phyloP scores from a whole-genome alignment of 2,113 vertebrate genomes.

The Struthio camelus region DNA sequence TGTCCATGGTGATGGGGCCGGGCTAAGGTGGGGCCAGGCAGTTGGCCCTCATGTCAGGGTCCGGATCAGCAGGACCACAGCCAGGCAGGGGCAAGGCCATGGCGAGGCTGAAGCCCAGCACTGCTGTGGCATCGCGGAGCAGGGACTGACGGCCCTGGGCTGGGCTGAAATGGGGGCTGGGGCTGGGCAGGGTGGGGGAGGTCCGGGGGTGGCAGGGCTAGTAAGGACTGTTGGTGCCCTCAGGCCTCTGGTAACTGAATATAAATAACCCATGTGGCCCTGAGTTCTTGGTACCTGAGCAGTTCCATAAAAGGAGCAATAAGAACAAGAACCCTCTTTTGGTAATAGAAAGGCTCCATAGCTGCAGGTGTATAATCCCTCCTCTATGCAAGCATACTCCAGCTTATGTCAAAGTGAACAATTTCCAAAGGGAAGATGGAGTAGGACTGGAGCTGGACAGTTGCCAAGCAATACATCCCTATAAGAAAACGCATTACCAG shows the following conservation, averaged over 20 bases:
- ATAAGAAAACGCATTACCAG: background rate
- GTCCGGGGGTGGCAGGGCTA: background rate
- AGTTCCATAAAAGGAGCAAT: background rate
- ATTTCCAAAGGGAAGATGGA: background rate
- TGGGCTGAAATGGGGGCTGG: too few relatives aligned
- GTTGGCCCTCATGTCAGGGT: too few relatives aligned
- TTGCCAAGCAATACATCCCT: background rate
- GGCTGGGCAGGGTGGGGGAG: too few relatives aligned
- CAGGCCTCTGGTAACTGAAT: background rate
- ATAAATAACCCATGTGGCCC: background rate
- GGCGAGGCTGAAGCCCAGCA: too few relatives aligned
- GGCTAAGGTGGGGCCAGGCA: too few relatives aligned
- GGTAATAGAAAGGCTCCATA: background rate
- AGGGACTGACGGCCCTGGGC: too few relatives aligned
- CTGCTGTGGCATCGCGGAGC: too few relatives aligned
- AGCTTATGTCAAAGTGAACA: background rate
- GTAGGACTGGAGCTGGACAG: background rate
- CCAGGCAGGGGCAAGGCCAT: too few relatives aligned
- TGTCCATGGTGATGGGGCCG: too few relatives aligned
- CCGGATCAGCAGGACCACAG: too few relatives aligned
- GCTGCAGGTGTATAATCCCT: background rate
- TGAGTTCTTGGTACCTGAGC: background rate
- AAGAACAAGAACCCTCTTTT: background rate
- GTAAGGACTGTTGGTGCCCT: background rate
- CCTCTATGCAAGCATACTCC: background rate